These are phyloP conservation scores for Ammospiza caudacuta DNA, from an alignment of 2,113 vertebrate species.

Conservation along the genomic window DNA sequence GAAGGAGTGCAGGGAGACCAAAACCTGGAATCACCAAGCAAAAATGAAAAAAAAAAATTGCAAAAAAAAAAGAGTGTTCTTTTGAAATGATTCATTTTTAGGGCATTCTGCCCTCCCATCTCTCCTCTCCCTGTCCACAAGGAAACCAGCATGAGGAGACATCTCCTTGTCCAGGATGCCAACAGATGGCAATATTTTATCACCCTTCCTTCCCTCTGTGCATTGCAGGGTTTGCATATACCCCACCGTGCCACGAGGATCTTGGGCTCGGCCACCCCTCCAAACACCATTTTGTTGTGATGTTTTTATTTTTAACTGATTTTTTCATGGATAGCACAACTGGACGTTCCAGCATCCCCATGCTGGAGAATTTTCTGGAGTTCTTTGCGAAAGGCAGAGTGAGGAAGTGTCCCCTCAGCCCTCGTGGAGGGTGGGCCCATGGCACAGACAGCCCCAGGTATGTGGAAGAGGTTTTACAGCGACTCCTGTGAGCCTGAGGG, in stretches of 20 bases:
- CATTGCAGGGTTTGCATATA: not conserved
- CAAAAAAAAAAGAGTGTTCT: not conserved
- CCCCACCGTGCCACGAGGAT: not conserved
- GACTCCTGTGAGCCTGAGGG: too few relatives aligned
- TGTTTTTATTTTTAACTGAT: not conserved
- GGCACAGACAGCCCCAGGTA: not conserved
- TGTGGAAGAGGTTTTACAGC: too few relatives aligned
- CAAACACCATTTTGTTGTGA: not conserved
- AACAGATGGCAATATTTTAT: constrained; percentile 82
- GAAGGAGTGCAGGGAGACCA: not conserved
- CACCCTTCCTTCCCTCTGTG: constrained; percentile 25
- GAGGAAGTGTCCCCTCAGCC: not conserved
- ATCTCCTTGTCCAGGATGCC: constrained; percentile 64
- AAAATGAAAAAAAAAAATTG: not conserved
- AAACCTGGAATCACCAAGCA: not conserved
- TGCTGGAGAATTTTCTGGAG: not conserved
- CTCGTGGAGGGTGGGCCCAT: not conserved
- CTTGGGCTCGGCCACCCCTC: not conserved
- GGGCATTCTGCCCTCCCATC: not conserved
- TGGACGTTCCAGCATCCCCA: not conserved
- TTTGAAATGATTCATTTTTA: not conserved
- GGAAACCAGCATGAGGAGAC: not conserved
- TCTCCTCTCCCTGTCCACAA: not conserved
- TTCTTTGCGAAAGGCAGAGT: not conserved
- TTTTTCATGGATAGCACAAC: not conserved